Evolutionary conservation across 2,888 invertebrate species (phyloP), one percentile per base, ranked within the genome.

Genomic region (Caenorhabditis uteleia): DNA sequence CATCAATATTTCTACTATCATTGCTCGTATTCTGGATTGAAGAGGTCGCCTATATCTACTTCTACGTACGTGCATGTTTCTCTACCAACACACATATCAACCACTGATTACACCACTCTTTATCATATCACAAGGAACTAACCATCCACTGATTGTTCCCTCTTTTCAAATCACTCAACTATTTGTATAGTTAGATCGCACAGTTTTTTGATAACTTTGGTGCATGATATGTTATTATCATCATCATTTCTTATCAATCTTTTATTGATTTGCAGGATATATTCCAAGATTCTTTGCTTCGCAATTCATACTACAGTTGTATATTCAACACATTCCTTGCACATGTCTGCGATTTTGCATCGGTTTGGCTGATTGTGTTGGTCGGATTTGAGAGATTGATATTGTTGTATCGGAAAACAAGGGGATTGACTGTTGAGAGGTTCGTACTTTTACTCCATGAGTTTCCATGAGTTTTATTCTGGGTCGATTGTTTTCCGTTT

Each of bases 1-100:
- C 77, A 25, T 77, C 75, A 20, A 44, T 77, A 29, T 79, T 79
- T 43, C 56, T 80, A 21, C 44, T 79, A 26, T 78, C 78, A 20
- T 62, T 80, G 44, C 60, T 80, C 27, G 55, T 75, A 14, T 80
- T 80, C 51, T 80, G 79, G 79, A 58, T 80, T 39, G 80, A 80
- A 69, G 76, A 80, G 74, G 77, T 77, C 53, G 57, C 64, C 29
- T 50, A 60, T 54, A 54, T 60, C 61, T 67, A 68, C 58, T 68
- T 64, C 60, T 55, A 68, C 43, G 68, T 68, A 68, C 42, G 67
- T 67, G 59, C 59, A 60, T 60, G 60, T 46, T 18, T 38, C 38
- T 12, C 8, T 38, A n/a, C n/a, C 20, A n/a, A 8, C n/a, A 10
- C 12, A 16, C 8, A 12, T 7, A 12, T 38, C 8, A n/a, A 38